Percentiles rank a stretch among this genome's conserved stretches.
Conservation (phyloP, 2,797 vertebrate genomes). For the Amblyraja radiata region DNA sequence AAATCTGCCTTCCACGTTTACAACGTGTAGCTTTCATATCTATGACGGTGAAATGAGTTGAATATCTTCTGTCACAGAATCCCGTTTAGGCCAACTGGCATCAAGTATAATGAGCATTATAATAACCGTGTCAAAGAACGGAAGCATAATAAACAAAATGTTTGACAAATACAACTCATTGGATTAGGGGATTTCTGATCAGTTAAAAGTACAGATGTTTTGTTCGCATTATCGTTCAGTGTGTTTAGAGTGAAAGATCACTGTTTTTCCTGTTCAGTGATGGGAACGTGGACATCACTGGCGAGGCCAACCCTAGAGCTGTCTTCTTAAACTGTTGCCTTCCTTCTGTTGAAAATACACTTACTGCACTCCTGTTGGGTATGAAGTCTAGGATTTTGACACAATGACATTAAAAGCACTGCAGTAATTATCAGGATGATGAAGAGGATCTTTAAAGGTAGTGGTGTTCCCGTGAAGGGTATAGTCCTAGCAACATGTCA, state of each 20-base stretch:
- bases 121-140: background rate
- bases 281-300: no score
- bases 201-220: background rate
- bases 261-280: no score
- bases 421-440: no score
- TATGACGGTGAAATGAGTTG: background rate
- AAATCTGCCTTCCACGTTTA: background rate
- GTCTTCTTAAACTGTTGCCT: no score
- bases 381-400: no score
- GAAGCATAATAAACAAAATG: background rate
- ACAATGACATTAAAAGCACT: no score
- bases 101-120: background rate
- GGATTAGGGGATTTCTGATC: background rate
- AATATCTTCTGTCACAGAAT: background rate
- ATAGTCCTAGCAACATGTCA: no score
- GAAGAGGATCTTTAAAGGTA: no score
- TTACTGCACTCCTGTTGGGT: no score
- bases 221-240: background rate
- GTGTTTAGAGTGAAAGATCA: background rate
- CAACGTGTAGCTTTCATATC: background rate
- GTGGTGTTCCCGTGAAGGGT: no score
- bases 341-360: no score
- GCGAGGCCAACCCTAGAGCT: no score
- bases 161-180: background rate
- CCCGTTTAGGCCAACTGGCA: background rate